Conservation (phyloP, 1,140 invertebrate genomes). For the Matsumurasca onukii region DNA sequence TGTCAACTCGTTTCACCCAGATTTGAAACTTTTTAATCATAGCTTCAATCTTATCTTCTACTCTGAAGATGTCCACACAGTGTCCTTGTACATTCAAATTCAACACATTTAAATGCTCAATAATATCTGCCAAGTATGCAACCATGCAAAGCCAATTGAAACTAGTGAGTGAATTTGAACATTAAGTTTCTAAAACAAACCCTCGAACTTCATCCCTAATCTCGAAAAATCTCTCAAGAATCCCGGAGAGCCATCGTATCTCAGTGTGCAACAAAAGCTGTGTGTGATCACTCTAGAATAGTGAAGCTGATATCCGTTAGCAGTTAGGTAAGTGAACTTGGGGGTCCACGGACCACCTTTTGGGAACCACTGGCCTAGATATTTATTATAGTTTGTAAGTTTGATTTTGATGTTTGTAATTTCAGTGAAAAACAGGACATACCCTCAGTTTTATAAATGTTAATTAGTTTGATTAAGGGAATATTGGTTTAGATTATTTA, state of each 20-base stretch:
- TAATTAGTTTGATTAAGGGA: no score
- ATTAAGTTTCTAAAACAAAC: conserved; percentile 27
- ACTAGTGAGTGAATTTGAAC: conserved; percentile 11
- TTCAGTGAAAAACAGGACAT: no score
- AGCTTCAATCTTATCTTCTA: conserved; percentile 42
- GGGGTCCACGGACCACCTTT: no score
- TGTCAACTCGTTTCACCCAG: conserved; percentile 33
- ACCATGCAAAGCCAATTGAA: conserved; percentile 35
- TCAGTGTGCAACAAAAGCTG: conserved; percentile 37
- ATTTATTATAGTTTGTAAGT: no score
- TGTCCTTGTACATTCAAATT: conserved; percentile 43
- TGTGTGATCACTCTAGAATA: conserved; percentile 4
- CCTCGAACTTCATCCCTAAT: conserved; percentile 24
- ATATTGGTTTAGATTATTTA: no score
- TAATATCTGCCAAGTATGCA: conserved; percentile 43
- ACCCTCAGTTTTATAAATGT: no score
- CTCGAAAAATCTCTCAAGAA: conserved; percentile 35
- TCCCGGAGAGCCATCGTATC: conserved; percentile 39
- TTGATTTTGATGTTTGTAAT: no score
- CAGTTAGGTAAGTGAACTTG: no score
- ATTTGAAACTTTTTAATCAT: conserved; percentile 42
- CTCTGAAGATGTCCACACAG: conserved; percentile 41
- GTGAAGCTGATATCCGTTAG: no score
- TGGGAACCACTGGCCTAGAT: no score
- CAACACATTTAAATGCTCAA: conserved; percentile 42